Conservation (phyloP, 1,140 invertebrate genomes). For the Steinernema feltiae region DNA sequence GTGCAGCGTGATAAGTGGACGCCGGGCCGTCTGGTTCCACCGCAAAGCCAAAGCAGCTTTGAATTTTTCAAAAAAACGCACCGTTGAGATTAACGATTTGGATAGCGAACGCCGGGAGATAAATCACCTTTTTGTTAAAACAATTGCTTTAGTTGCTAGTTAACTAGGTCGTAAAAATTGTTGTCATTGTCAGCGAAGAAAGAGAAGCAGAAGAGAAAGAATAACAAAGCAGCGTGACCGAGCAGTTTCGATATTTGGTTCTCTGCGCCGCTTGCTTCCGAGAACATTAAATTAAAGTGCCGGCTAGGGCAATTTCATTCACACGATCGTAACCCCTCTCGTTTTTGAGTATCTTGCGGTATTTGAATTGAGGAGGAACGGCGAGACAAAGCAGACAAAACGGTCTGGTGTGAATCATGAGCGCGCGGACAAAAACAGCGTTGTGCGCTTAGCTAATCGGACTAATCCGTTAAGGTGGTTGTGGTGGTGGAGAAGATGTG, state of each 20-base stretch:
- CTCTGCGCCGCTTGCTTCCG: too few species aligned
- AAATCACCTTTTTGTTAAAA: not conserved
- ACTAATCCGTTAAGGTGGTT: not conserved
- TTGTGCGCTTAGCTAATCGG: not conserved
- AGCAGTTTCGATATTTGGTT: conserved; percentile 2
- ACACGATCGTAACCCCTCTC: too few species aligned
- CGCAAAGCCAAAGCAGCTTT: too few species aligned
- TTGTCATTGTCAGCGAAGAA: not conserved
- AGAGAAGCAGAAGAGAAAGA: not conserved
- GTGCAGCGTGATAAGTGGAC: too few species aligned
- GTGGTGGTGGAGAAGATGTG: too few species aligned
- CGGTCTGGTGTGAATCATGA: not conserved
- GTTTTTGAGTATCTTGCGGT: too few species aligned
- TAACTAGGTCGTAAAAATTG: not conserved
- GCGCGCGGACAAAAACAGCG: not conserved
- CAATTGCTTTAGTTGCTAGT: not conserved
- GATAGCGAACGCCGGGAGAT: not conserved
- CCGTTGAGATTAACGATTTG: not conserved
- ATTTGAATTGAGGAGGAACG: not conserved
- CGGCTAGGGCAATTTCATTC: too few species aligned
- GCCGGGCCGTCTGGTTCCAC: too few species aligned
- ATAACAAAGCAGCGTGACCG: not conserved
- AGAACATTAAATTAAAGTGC: not conserved
- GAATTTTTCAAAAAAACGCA: not conserved
- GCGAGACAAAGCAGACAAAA: not conserved